Evolutionary conservation across 2,797 vertebrate genomes (phyloP).

Genomic region (Falco berigora): DNA sequence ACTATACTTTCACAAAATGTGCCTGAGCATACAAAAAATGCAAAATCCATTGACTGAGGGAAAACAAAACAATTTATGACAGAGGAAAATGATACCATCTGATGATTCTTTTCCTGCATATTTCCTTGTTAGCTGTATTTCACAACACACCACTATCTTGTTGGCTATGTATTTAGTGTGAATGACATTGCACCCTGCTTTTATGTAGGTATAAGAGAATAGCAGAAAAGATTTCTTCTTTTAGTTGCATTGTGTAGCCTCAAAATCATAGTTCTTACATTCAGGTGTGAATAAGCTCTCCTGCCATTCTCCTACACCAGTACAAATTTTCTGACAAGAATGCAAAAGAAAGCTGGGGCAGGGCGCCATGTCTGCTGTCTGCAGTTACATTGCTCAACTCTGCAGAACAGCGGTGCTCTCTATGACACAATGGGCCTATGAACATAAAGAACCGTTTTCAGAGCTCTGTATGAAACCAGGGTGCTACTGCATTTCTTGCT

Average conservation of each 20-base stretch:
- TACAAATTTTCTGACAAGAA: not conserved
- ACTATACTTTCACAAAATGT: not conserved
- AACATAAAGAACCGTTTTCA: not conserved
- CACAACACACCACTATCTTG: not conserved
- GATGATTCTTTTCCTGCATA: not conserved
- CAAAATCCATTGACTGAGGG: not conserved
- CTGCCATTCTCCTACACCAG: not conserved
- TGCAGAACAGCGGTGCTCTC: not conserved
- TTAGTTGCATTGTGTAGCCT: not conserved
- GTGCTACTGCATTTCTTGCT: not conserved
- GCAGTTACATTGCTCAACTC: not conserved
- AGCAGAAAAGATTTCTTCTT: not conserved
- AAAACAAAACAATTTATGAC: not conserved
- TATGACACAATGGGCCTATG: not conserved
- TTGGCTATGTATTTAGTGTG: not conserved
- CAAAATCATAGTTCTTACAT: not conserved
- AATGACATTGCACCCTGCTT: not conserved
- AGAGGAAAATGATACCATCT: not conserved
- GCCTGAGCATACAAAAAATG: not conserved
- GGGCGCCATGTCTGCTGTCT: not conserved
- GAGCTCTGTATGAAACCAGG: not conserved
- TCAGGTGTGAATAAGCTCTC: not conserved
- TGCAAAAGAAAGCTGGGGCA: not conserved
- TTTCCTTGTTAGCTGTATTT: not conserved
- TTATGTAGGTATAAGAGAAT: not conserved